These are phyloP conservation scores for Apus apus DNA, from an alignment of 2,113 vertebrate species.

Conservation along the genomic window DNA sequence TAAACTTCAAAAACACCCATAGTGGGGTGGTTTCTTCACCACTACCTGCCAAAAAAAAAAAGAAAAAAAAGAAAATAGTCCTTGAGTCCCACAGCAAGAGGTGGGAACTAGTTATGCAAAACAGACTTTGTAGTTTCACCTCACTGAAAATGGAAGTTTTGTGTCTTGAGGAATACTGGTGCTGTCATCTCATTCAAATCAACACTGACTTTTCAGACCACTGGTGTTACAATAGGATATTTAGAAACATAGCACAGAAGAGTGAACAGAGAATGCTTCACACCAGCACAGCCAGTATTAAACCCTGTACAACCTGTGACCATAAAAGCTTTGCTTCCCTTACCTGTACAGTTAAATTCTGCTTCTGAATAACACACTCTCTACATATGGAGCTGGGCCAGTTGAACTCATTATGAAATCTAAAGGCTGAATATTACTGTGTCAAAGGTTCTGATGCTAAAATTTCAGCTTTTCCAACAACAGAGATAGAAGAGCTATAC, in stretches of 20 bases:
- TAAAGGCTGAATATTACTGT: background rate
- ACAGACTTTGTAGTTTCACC: background rate
- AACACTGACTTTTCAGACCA: background rate
- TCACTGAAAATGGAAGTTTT: constrained; percentile 15
- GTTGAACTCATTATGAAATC: background rate
- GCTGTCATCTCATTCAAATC: background rate
- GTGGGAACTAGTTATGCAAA: background rate
- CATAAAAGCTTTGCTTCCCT: background rate
- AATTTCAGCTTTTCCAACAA: background rate
- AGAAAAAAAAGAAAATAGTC: background rate
- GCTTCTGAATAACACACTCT: background rate
- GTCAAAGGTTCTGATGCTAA: background rate
- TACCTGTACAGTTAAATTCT: background rate
- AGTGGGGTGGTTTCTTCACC: background rate
- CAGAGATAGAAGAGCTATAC: background rate
- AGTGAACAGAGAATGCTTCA: background rate
- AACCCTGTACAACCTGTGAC: background rate
- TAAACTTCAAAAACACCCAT: background rate
- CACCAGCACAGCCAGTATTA: background rate
- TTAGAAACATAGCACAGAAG: background rate
- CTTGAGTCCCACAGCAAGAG: background rate
- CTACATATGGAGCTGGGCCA: background rate
- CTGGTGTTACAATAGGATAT: background rate
- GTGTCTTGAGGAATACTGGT: background rate
- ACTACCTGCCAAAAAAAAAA: background rate